Percentiles rank a stretch among this genome's conserved stretches.
Evolutionary conservation across 2,797 vertebrate genomes (phyloP).

Genomic region (Gadopsis marmoratus): DNA sequence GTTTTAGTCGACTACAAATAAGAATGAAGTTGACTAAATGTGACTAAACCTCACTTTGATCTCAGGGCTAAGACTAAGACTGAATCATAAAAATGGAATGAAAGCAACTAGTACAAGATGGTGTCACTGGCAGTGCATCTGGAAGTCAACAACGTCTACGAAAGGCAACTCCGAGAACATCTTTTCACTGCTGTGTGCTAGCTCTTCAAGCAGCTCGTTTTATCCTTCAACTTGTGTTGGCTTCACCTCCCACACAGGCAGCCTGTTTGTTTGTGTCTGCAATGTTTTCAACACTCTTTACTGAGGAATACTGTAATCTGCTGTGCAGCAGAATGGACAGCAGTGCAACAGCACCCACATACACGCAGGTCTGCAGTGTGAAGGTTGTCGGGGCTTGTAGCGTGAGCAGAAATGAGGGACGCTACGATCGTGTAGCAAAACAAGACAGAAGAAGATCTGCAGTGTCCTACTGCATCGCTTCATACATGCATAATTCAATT

Average conservation of each 20-base stretch:
- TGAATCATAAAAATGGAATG: constrained; percentile 3
- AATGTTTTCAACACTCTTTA: constrained; percentile 45
- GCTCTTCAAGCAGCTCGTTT: constrained; percentile 62
- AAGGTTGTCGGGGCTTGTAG: constrained; percentile 33
- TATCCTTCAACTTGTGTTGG: constrained; percentile 47
- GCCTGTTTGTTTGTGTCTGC: constrained; percentile 58
- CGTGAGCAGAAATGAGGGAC: constrained; percentile 24
- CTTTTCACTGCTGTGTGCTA: constrained; percentile 13
- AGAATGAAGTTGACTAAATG: neutral
- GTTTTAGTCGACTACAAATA: neutral
- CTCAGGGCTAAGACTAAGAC: neutral
- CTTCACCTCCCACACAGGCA: constrained; percentile 69
- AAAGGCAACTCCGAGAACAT: constrained; percentile 1
- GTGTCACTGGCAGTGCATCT: neutral
- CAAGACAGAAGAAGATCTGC: constrained; percentile 58
- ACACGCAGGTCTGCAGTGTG: constrained; percentile 33
- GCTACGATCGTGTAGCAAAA: constrained; percentile 46
- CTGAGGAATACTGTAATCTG: constrained; percentile 47
- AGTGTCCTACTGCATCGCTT: constrained; percentile 68
- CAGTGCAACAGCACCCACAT: constrained; percentile 47
- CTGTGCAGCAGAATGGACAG: constrained; percentile 15
- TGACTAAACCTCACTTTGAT: neutral
- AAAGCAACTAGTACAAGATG: neutral
- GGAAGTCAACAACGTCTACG: constrained; percentile 13
- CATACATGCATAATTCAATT: constrained; percentile 81